Percentiles rank a stretch among this genome's conserved stretches.
phyloP scores from a whole-genome alignment of 2,888 invertebrate genomes.

The Ennomos erosarius region DNA sequence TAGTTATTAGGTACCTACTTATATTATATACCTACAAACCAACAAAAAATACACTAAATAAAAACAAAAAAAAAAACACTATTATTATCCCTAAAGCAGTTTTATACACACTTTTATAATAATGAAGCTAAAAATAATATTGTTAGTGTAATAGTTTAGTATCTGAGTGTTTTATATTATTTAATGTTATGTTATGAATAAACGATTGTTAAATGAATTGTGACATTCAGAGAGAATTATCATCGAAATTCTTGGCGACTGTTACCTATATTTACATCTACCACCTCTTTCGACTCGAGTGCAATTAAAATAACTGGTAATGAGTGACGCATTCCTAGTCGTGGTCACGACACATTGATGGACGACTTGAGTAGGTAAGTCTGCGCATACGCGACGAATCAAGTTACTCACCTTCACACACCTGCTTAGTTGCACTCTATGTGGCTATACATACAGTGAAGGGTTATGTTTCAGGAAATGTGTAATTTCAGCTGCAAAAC shows the following conservation, averaged over 20 bases:
- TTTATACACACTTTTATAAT: conserved; percentile 19
- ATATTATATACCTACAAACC: no score
- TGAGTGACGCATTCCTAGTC: conserved; percentile 64
- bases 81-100: no score
- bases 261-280: conserved; percentile 33
- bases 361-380: conserved; percentile 32
- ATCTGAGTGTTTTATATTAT: no score
- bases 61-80: no score
- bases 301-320: conserved; percentile 74
- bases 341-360: conserved; percentile 58
- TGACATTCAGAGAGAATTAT: conserved; percentile 42
- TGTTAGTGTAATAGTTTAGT: no score
- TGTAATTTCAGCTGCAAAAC: conserved; percentile 14
- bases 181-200: no score
- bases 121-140: conserved; percentile 43
- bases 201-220: conserved; percentile 17
- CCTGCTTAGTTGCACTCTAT: conserved; percentile 1
- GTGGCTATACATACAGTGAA: background rate
- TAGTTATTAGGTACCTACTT: no score
- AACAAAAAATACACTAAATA: no score
- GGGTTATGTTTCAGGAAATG: background rate
- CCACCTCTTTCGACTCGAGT: conserved; percentile 47
- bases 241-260: conserved; percentile 42
- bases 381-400: conserved; percentile 10
- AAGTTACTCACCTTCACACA: conserved; percentile 10